These are phyloP conservation scores for Heterodera filipjevi DNA, from an alignment of 2,888 invertebrate genomes.

Conservation along the genomic window DNA sequence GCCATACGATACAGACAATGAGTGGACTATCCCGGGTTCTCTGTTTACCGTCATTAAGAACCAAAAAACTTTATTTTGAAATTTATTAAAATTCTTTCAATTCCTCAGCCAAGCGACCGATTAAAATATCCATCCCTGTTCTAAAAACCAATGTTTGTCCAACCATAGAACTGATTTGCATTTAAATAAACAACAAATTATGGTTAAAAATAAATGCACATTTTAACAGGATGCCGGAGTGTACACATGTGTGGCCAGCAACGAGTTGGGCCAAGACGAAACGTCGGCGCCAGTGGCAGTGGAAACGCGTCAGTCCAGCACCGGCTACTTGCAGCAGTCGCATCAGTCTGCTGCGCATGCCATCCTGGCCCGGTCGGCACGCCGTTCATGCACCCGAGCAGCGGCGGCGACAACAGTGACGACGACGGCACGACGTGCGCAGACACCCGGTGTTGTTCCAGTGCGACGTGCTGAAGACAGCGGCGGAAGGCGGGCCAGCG, in stretches of 20 bases:
- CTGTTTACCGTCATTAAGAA: too few species aligned
- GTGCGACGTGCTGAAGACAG: not conserved
- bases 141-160: too few species aligned
- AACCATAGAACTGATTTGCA: too few species aligned
- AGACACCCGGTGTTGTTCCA: not conserved
- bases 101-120: too few species aligned
- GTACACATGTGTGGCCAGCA: slow-evolving; percentile 90
- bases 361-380: slow-evolving; percentile 6
- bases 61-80: too few species aligned
- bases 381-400: slow-evolving; percentile 22
- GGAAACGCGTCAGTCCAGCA: slow-evolving; percentile 19
- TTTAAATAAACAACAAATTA: too few species aligned
- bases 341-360: slow-evolving; percentile 6
- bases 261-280: slow-evolving; percentile 90
- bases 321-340: slow-evolving; percentile 12
- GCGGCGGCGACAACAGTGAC: not conserved
- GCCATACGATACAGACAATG: too few species aligned
- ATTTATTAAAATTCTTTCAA: too few species aligned
- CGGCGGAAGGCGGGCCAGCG: not conserved
- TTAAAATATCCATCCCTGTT: too few species aligned
- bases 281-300: slow-evolving; percentile 68
- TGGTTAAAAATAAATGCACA: too few species aligned
- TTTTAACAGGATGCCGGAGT: slow-evolving; percentile 84
- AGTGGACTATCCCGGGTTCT: too few species aligned
- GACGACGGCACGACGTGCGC: slow-evolving; percentile 15